Conservation (phyloP, 2,888 invertebrate genomes). For the Archips crataeganus region DNA sequence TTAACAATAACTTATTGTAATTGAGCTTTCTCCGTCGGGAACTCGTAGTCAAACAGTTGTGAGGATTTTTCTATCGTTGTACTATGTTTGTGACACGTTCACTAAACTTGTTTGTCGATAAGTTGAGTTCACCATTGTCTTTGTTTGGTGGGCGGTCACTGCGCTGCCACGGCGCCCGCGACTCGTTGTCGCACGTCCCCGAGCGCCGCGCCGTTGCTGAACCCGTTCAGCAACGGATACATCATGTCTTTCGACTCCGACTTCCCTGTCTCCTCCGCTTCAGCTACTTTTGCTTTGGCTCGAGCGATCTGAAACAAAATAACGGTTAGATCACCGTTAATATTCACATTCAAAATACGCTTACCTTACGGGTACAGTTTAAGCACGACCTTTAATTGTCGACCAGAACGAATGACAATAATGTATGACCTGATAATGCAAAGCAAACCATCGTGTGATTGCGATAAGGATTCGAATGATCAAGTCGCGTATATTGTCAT, state of each 20-base stretch:
- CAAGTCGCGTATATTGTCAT: too few species aligned
- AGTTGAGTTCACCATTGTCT: conserved; percentile 16
- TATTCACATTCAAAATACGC: background rate
- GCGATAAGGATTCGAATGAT: too few species aligned
- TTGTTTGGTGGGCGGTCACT: conserved; percentile 56
- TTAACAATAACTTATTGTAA: conserved; percentile 49
- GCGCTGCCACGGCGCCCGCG: conserved; percentile 80
- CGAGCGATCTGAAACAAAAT: conserved; percentile 54
- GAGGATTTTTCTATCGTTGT: conserved; percentile 1
- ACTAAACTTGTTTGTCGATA: conserved; percentile 1
- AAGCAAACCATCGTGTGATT: too few species aligned
- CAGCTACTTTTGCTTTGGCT: conserved; percentile 62
- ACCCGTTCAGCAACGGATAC: conserved; percentile 74
- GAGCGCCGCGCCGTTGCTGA: conserved; percentile 73
- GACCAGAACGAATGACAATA: too few species aligned
- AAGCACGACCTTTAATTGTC: too few species aligned
- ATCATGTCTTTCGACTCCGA: conserved; percentile 71
- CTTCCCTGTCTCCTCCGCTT: conserved; percentile 51
- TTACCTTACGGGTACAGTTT: background rate
- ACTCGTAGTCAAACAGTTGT: conserved; percentile 11
- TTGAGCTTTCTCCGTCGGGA: conserved; percentile 61
- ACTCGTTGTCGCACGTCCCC: conserved; percentile 77
- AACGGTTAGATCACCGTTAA: background rate
- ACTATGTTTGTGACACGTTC: conserved; percentile 9
- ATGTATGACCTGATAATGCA: too few species aligned